phyloP scores from a whole-genome alignment of 35 echinoderm and acorn worm species.

The Eucidaris tribuloides region DNA sequence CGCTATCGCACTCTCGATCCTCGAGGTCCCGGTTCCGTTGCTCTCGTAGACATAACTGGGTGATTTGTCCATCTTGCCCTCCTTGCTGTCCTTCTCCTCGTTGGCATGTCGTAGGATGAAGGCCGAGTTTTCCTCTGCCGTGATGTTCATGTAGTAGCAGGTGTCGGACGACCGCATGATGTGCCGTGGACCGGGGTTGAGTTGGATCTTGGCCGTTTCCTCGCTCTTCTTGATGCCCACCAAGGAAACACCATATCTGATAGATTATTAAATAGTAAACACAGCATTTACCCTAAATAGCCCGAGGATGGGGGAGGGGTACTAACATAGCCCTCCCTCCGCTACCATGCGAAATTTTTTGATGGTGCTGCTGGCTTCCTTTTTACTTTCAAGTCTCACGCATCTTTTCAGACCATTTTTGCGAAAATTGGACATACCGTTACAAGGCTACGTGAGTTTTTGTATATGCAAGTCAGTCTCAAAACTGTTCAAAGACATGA shows the following conservation, averaged over 20 bases:
- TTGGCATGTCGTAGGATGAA: slow-evolving; percentile 70
- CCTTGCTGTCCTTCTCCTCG: slow-evolving; percentile 57
- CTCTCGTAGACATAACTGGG: slow-evolving; percentile 29
- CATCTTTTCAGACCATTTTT: too few relatives aligned
- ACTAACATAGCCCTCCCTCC: too few relatives aligned
- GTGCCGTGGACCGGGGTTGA: slow-evolving; percentile 92
- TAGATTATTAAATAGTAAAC: too few relatives aligned
- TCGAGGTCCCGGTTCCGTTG: slow-evolving; percentile 46
- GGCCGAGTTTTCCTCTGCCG: slow-evolving; percentile 91
- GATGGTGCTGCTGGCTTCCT: too few relatives aligned
- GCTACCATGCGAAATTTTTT: too few relatives aligned
- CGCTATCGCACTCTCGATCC: slow-evolving; percentile 82
- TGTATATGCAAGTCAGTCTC: too few relatives aligned
- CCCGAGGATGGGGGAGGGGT: too few relatives aligned
- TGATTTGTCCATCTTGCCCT: slow-evolving; percentile 42
- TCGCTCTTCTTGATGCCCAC: slow-evolving; percentile 72
- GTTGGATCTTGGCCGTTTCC: slow-evolving; percentile 60
- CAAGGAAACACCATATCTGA: slow-evolving; percentile 86
- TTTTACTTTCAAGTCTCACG: too few relatives aligned
- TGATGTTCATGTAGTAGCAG: slow-evolving; percentile 98
- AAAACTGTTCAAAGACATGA: too few relatives aligned
- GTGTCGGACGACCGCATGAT: slow-evolving; percentile 80
- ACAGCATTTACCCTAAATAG: too few relatives aligned
- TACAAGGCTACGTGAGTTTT: too few relatives aligned
- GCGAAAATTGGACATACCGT: too few relatives aligned